Base-by-base conservation (phyloP, 2,113 vertebrate genomes). In the Notiomystis cincta region DNA sequence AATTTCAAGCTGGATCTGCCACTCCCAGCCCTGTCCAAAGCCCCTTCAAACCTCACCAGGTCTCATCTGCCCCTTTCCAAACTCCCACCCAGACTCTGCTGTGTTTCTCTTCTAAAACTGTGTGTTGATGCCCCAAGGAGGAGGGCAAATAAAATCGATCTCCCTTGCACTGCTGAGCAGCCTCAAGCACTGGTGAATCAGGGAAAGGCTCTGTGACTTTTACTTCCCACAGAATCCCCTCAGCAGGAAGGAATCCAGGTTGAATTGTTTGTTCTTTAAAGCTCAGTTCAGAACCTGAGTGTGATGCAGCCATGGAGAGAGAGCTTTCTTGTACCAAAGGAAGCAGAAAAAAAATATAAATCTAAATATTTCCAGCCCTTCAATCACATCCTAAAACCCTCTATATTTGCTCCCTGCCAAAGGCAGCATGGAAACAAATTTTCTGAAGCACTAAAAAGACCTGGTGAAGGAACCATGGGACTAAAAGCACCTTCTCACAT, bases 91-190 rank as follows among this genome's bases (percentile, higher is more conserved):
- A 95, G 67, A 47, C 13, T 11, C 22, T 37, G 33, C 13, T 35
- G 5, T n/a, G 33, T 2, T 90, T 12, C 28, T 56, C 53, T 60
- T 90, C 33, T 54, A 78, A 60, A 78, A 82, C 1, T 60, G 44
- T 48, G 44, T 87, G 51, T 82, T 37, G 82, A 80, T 95, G 76
- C 51, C 67, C 45, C 62, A 61, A 81, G 75, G 79, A 96, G 70
- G 13, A 88, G 54, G 90, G 50, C 38, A 97, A 95, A 95, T 84
- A 81, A 77, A 92, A 95, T 95, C 28, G 0, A 95, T 89, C 86
- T 81, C 62, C 51, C 50, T 78, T 9, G 9, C 56, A 30, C 69
- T 81, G 86, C 93, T 94, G 91, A 89, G 93, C 67, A 95, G 95
- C 93, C 83, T 94, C 72, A 33, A 87, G 91, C 86, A n/a, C 60